Evolutionary conservation across 2,113 vertebrate species (phyloP).

Genomic region (Amia ocellicauda): DNA sequence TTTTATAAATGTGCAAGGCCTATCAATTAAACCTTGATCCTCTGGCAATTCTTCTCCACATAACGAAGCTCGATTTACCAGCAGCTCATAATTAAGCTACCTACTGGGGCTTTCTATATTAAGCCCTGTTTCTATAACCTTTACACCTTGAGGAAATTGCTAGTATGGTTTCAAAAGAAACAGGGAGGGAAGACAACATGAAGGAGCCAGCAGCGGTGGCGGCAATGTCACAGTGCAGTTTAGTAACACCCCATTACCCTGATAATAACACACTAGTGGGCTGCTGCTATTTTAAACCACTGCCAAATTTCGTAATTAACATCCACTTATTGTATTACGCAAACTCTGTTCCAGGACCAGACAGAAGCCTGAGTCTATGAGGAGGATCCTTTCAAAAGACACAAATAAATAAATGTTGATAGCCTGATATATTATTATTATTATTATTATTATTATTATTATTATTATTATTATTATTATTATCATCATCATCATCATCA

Average conservation of each 20-base stretch:
- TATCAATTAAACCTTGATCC: not conserved
- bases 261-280: slow-evolving; percentile 78
- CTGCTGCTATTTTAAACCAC: slow-evolving; percentile 74
- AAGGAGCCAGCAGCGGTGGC: slow-evolving; percentile 36
- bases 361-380: too few species aligned
- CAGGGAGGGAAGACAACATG: not conserved
- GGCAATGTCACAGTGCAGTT: slow-evolving; percentile 68
- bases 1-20: too few species aligned
- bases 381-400: too few species aligned
- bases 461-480: too few species aligned
- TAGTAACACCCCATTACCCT: slow-evolving; percentile 80
- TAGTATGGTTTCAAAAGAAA: slow-evolving; percentile 4
- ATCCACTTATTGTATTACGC: slow-evolving; percentile 58
- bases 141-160: not conserved
- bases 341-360: slow-evolving; percentile 40
- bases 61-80: not conserved
- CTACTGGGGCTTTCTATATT: not conserved
- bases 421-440: too few species aligned
- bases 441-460: too few species aligned
- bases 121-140: not conserved
- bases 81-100: not conserved
- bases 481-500: too few species aligned
- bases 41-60: not conserved
- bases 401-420: too few species aligned
- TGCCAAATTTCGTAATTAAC: slow-evolving; percentile 68